Conservation (phyloP, 2,797 vertebrate genomes). For the Iguana delicatissima region DNA sequence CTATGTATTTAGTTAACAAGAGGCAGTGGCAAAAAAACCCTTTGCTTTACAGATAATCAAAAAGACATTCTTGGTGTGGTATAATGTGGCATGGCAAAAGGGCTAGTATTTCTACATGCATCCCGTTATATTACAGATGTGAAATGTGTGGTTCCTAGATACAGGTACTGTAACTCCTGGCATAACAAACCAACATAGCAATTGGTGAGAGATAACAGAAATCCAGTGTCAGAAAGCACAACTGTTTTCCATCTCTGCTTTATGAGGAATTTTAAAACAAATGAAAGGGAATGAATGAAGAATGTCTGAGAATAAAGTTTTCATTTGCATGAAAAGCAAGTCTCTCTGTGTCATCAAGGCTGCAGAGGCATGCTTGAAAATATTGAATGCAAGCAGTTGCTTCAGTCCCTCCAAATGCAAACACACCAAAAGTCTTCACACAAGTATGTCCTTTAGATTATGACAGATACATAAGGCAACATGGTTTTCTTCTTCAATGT, state of each 20-base stretch:
- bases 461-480: no score
- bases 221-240: not conserved
- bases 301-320: not conserved
- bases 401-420: not conserved
- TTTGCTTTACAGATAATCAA: not conserved
- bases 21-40: not conserved
- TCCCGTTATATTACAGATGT: not conserved
- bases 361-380: not conserved
- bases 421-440: not conserved
- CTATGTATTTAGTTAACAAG: not conserved
- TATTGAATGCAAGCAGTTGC: not conserved
- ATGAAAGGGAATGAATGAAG: not conserved
- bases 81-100: not conserved
- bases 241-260: no score
- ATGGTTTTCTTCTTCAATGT: no score
- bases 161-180: not conserved
- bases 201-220: not conserved
- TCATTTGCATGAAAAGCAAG: not conserved
- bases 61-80: not conserved
- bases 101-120: not conserved
- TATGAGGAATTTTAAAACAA: not conserved
- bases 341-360: not conserved
- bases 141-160: not conserved
- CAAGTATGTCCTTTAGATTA: not conserved
- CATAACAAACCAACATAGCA: not conserved